These are phyloP conservation scores for Lagocephalus sceleratus DNA, from an alignment of 2,797 vertebrate species.

Conservation along the genomic window DNA sequence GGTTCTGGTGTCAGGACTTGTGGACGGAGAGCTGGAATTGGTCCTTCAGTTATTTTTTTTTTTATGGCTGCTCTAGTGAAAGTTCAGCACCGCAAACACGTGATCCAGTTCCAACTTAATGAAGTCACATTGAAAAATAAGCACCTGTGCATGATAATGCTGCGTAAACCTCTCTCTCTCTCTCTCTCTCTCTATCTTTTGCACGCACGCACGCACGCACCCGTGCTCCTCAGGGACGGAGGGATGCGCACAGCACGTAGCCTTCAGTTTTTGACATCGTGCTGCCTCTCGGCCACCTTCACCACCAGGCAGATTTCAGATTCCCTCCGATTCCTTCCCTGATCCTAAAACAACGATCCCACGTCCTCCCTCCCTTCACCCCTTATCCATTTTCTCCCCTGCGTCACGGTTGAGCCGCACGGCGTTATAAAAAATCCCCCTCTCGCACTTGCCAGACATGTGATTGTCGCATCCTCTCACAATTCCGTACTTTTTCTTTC, in stretches of 20 bases:
- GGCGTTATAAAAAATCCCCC: background rate
- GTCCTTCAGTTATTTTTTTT: slow-evolving; percentile 5
- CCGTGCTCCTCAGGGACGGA: slow-evolving; percentile 21
- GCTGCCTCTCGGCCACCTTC: slow-evolving; percentile 24
- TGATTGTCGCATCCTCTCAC: slow-evolving; percentile 20
- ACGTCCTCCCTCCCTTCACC: too few species aligned
- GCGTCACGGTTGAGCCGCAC: too few species aligned
- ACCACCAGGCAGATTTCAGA: slow-evolving; percentile 23
- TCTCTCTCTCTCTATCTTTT: background rate
- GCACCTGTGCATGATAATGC: slow-evolving; percentile 18
- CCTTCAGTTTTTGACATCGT: slow-evolving; percentile 28
- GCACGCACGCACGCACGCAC: slow-evolving; percentile 7
- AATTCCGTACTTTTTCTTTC: slow-evolving; percentile 17
- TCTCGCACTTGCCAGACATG: slow-evolving; percentile 21
- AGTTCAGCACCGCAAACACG: slow-evolving; percentile 38
- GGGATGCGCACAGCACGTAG: slow-evolving; percentile 14
- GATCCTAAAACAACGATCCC: too few species aligned
- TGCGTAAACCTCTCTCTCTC: slow-evolving; percentile 8
- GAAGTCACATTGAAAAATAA: background rate
- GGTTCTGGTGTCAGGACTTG: too few species aligned
- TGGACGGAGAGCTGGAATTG: background rate
- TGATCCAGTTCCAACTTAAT: too few species aligned
- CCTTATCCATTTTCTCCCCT: background rate
- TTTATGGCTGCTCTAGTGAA: slow-evolving; percentile 19
- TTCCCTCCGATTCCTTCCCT: background rate